Evolutionary conservation across 2,113 vertebrate genomes (phyloP).

Genomic region (Zootoca vivipara): DNA sequence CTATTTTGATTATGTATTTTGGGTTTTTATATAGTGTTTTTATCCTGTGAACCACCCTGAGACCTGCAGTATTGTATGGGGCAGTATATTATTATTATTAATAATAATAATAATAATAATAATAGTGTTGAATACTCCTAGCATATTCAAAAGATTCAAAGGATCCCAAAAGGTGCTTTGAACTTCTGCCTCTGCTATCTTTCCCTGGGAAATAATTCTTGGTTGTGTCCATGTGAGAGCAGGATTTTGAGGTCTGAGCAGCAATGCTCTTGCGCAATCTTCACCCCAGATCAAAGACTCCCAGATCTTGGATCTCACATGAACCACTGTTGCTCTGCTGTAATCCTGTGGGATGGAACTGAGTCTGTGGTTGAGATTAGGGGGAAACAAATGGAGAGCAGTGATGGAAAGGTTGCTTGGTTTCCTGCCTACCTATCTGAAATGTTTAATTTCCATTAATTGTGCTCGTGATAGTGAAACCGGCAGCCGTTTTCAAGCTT

Average conservation of each 20-base stretch:
- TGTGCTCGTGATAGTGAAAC: constrained; percentile 27
- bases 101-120: no score
- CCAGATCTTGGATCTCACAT: background rate
- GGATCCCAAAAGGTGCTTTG: background rate
- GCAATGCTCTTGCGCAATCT: background rate
- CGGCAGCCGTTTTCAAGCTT: constrained; percentile 39
- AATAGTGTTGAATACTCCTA: background rate
- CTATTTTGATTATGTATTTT: no score
- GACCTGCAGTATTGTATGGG: no score
- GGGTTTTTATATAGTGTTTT: no score
- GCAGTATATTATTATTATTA: no score
- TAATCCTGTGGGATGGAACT: background rate
- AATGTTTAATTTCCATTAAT: constrained; percentile 61
- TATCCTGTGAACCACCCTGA: no score
- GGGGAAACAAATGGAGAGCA: constrained; percentile 18
- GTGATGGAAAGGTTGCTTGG: background rate
- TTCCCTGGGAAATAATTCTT: background rate
- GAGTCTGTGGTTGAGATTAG: background rate
- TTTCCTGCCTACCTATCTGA: constrained; percentile 58
- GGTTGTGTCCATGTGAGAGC: background rate
- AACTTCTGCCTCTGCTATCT: background rate
- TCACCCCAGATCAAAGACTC: background rate
- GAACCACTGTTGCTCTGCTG: background rate
- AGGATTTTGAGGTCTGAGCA: background rate
- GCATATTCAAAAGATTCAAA: background rate